Evolutionary conservation across 2,113 vertebrate species (phyloP).

Genomic region (Tupaia tana): DNA sequence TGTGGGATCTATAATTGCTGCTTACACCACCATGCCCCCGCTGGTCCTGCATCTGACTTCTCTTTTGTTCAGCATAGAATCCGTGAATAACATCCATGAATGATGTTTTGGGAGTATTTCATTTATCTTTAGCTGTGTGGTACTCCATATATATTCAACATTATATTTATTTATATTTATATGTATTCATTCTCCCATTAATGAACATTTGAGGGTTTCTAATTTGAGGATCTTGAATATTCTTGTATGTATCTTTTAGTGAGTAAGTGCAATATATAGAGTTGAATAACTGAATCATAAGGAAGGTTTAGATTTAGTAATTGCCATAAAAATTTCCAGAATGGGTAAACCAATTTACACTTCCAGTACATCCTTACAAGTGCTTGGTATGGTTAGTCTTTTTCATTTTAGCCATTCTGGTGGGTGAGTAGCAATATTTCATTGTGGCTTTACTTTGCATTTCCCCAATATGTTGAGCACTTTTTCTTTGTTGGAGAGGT

Average conservation of each 20-base stretch:
- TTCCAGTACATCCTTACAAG: neutral
- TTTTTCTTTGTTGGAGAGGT: neutral
- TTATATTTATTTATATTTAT: neutral
- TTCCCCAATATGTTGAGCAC: neutral
- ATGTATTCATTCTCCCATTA: neutral
- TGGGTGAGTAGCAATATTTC: neutral
- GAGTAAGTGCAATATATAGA: neutral
- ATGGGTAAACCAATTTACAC: neutral
- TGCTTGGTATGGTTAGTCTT: constrained; percentile 4
- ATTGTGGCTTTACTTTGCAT: constrained; percentile 21
- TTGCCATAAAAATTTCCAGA: neutral
- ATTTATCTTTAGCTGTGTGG: constrained; percentile 7
- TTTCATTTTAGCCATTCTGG: constrained; percentile 15
- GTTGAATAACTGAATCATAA: constrained; percentile 1
- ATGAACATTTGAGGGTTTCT: neutral
- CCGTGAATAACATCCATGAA: constrained; percentile 12
- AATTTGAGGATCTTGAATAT: constrained; percentile 10
- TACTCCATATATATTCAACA: neutral
- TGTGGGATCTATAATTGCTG: too few relatives aligned
- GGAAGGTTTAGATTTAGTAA: neutral
- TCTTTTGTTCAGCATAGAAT: constrained; percentile 26
- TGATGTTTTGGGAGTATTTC: neutral
- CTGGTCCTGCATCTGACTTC: neutral
- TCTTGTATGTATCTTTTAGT: neutral
- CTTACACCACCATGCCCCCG: too few relatives aligned